Percentiles rank a stretch among this genome's conserved stretches.
Evolutionary conservation across 2,888 invertebrate species (phyloP).

Genomic region (Polyploca ridens): DNA sequence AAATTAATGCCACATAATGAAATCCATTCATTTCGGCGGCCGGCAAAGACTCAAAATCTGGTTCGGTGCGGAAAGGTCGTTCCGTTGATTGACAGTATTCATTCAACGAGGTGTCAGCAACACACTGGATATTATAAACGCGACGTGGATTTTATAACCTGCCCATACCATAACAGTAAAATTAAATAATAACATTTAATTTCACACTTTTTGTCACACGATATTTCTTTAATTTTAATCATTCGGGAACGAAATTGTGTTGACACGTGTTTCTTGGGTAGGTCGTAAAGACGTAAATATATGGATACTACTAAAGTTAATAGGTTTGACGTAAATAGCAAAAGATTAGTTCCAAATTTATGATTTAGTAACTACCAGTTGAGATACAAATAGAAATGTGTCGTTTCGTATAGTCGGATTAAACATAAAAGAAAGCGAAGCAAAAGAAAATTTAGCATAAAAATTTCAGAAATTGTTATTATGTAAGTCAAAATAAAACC

Average conservation of each 20-base stretch:
- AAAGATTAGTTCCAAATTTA: too few relatives aligned
- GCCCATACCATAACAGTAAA: slow-evolving; percentile 20
- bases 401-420: too few relatives aligned
- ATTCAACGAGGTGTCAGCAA: slow-evolving; percentile 47
- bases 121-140: slow-evolving; percentile 21
- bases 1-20: background rate
- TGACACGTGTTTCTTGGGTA: background rate
- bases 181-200: slow-evolving; percentile 31
- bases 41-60: slow-evolving; percentile 23
- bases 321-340: background rate
- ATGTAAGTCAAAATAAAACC: too few relatives aligned
- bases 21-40: slow-evolving; percentile 17
- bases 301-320: background rate
- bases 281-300: background rate
- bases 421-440: too few relatives aligned
- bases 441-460: too few relatives aligned
- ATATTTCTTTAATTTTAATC: background rate
- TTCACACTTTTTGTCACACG: slow-evolving; percentile 17
- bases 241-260: slow-evolving; percentile 13
- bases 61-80: slow-evolving; percentile 38
- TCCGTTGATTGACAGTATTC: slow-evolving; percentile 53
- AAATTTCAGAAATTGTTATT: too few relatives aligned
- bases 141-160: slow-evolving; percentile 39
- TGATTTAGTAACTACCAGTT: too few relatives aligned
- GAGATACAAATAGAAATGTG: too few relatives aligned